A percentile compares a stretch with the other conserved stretches of the same genome.
These are phyloP conservation scores for Deroplatys truncata DNA, from an alignment of 2,888 invertebrate species.

Conservation along the genomic window DNA sequence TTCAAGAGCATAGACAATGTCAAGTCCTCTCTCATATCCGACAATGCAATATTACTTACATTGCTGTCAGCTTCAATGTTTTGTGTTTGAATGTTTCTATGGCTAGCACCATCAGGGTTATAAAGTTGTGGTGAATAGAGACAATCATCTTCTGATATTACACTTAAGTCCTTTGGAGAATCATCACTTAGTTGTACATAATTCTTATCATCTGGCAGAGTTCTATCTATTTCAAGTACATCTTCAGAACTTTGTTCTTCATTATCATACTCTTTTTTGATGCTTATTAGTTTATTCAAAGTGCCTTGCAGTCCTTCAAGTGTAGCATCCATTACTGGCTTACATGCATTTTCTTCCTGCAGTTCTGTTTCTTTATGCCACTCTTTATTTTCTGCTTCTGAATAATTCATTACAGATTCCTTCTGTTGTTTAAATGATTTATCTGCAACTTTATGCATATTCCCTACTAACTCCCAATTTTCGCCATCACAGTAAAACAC, in stretches of 20 bases:
- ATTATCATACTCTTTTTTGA: not conserved
- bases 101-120: not conserved
- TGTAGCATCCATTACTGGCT: not conserved
- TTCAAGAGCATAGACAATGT: not conserved
- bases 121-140: not conserved
- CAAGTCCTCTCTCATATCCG: not conserved
- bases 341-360: not conserved
- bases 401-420: not conserved
- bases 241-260: not conserved
- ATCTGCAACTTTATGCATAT: not conserved
- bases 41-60: not conserved
- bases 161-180: not conserved
- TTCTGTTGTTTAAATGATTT: not conserved
- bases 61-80: not conserved
- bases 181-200: not conserved
- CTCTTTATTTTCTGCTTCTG: not conserved
- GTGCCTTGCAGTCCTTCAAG: not conserved
- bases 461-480: constrained; percentile 30
- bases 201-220: not conserved
- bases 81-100: not conserved
- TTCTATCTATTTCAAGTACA: not conserved
- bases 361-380: not conserved
- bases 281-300: not conserved
- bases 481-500: constrained; percentile 29
- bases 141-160: not conserved